These are phyloP conservation scores for Drosophila niveifrons DNA, from an alignment of 2,888 invertebrate genomes.

Conservation along the genomic window DNA sequence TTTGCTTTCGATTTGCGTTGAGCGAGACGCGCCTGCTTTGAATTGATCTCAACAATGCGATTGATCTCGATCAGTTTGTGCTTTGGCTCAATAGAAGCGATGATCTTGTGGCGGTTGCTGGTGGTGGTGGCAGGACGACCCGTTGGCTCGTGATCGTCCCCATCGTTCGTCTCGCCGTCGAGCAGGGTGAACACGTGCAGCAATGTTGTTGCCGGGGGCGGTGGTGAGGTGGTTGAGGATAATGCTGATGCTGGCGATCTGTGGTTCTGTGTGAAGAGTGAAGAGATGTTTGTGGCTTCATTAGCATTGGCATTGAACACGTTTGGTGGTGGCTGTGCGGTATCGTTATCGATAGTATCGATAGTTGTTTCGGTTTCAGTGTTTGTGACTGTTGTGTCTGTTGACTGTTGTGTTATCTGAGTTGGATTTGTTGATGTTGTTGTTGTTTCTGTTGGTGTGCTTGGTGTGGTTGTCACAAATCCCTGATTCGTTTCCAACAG, in stretches of 20 bases:
- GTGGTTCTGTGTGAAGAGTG: constrained; percentile 78
- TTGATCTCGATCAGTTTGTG: constrained; percentile 90
- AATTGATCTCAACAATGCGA: constrained; percentile 89
- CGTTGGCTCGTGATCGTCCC: constrained; percentile 30
- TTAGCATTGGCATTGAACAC: constrained; percentile 66
- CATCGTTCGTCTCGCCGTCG: constrained; percentile 68
- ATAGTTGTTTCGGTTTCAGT: constrained; percentile 45
- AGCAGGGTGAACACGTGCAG: constrained; percentile 86
- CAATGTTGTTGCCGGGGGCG: constrained; percentile 84
- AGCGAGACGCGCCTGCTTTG: constrained; percentile 88
- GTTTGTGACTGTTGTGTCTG: constrained; percentile 51
- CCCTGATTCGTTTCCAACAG: constrained; percentile 62
- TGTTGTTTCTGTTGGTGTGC: constrained; percentile 55
- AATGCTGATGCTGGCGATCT: neutral
- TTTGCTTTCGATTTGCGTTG: constrained; percentile 86
- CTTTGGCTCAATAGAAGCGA: constrained; percentile 68
- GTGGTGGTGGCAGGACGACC: constrained; percentile 23
- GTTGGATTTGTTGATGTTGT: constrained; percentile 9
- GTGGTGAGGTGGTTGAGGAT: constrained; percentile 64
- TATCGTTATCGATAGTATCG: constrained; percentile 28
- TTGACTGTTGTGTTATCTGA: constrained; percentile 56
- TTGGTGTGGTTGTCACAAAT: constrained; percentile 78
- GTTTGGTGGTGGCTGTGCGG: constrained; percentile 57
- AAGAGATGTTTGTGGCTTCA: constrained; percentile 78
- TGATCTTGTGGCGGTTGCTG: constrained; percentile 48